phyloP scores from a whole-genome alignment of 2,113 vertebrate species.

The Peromyscus maniculatus region DNA sequence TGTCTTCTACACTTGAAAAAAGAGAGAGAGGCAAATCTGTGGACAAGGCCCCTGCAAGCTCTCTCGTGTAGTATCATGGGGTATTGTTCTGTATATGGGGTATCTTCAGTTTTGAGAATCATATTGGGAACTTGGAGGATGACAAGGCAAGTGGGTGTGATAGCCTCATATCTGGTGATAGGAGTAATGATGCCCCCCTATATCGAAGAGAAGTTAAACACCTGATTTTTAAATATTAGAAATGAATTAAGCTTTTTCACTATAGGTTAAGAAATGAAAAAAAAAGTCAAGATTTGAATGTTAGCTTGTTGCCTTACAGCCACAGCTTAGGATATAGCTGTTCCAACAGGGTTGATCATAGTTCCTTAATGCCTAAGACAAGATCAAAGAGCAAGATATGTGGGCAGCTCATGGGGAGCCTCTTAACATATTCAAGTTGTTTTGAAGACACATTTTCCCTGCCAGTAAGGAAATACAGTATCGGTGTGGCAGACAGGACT shows the following conservation, averaged over 20 bases:
- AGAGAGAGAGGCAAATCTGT: background rate
- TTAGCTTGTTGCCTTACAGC: background rate
- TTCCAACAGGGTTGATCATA: background rate
- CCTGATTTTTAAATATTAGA: conserved; percentile 23
- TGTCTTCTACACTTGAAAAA: background rate
- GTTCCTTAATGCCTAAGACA: background rate
- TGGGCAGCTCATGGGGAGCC: background rate
- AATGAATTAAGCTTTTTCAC: background rate
- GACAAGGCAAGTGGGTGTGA: background rate
- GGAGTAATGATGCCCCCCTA: too few relatives aligned
- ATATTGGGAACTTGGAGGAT: background rate
- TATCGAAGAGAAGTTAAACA: background rate
- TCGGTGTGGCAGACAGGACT: background rate
- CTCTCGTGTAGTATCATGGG: background rate
- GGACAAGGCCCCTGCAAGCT: background rate
- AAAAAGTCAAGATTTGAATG: conserved; percentile 6
- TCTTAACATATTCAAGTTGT: background rate
- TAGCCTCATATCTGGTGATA: background rate
- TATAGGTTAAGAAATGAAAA: background rate
- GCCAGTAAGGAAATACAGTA: background rate
- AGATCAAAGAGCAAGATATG: background rate
- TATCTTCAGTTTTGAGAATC: background rate
- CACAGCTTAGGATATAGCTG: background rate
- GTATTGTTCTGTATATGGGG: background rate
- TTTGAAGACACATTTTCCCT: conserved; percentile 34